phyloP scores from a whole-genome alignment of 2,113 vertebrate genomes.

The Alouatta palliata region DNA sequence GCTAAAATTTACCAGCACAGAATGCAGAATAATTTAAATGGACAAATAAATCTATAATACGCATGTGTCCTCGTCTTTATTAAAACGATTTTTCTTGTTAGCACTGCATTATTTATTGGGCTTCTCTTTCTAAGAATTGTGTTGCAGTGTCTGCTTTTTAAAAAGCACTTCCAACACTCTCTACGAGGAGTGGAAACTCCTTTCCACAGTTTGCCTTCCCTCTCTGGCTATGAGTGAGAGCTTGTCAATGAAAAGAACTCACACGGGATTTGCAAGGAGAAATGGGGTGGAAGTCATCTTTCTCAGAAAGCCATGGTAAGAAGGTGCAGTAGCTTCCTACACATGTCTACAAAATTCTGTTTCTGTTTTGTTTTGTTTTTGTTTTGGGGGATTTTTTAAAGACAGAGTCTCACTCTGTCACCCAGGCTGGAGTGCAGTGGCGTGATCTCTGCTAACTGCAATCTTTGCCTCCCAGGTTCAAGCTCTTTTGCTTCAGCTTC shows the following conservation, averaged over 20 bases:
- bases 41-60: neutral
- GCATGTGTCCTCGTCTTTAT: neutral
- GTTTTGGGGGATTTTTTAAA: no score
- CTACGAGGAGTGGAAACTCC: neutral
- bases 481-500: no score
- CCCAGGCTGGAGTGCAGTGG: no score
- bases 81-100: neutral
- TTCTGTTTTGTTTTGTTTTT: no score
- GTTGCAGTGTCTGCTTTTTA: neutral
- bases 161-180: neutral
- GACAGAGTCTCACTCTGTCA: no score
- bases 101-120: neutral
- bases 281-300: fast-evolving
- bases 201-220: neutral
- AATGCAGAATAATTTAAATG: neutral
- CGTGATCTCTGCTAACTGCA: no score
- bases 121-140: neutral
- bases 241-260: neutral
- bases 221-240: neutral
- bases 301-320: fast-evolving
- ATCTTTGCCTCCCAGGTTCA: no score
- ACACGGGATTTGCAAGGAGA: neutral
- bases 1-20: neutral
- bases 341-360: fast-evolving
- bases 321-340: neutral